phyloP scores from a whole-genome alignment of 2,888 invertebrate genomes.

The Conops quadrifasciatus region DNA sequence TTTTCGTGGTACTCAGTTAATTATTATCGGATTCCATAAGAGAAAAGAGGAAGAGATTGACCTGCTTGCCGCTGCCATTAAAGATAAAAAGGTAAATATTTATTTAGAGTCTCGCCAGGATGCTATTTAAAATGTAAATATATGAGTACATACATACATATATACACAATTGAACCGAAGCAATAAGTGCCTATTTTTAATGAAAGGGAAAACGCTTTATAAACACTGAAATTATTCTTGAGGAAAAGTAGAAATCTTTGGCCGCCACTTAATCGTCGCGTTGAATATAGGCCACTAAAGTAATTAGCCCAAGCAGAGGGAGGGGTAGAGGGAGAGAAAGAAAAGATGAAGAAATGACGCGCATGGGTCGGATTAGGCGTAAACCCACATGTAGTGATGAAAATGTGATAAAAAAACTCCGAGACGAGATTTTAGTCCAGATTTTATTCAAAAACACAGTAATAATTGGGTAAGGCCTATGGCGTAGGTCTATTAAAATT shows the following conservation, averaged over 20 bases:
- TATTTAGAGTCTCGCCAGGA: background rate
- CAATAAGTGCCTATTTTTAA: slow-evolving; percentile 9
- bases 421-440: too few species aligned
- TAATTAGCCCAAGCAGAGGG: too few species aligned
- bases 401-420: too few species aligned
- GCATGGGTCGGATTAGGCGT: too few species aligned
- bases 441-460: too few species aligned
- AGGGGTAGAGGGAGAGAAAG: background rate
- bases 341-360: background rate
- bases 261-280: slow-evolving; percentile 12
- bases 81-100: background rate
- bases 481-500: too few species aligned
- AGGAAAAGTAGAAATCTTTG: background rate
- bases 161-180: background rate
- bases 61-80: background rate
- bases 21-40: background rate
- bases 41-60: background rate
- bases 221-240: slow-evolving; percentile 21
- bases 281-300: background rate
- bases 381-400: too few species aligned
- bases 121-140: background rate
- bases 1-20: background rate
- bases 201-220: slow-evolving; percentile 13
- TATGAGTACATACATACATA: background rate
- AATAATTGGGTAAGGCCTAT: too few species aligned